Conservation (phyloP, 1,140 invertebrate species). For the Leptonema lineaticorne region DNA sequence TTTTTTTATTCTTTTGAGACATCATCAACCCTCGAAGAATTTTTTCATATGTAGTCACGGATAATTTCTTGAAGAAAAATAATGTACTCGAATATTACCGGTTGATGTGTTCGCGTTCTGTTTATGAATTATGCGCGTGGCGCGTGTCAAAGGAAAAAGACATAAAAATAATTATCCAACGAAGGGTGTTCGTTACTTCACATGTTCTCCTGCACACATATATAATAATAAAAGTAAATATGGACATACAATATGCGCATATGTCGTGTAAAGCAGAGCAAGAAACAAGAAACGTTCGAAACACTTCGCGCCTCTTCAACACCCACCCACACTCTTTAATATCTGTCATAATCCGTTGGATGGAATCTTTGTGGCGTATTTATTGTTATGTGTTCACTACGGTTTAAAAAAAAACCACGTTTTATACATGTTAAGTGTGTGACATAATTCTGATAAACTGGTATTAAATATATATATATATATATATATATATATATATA, state of each 20-base stretch:
- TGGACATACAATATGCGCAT: background rate
- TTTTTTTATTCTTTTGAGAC: background rate
- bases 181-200: background rate
- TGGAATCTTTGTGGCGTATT: constrained; percentile 30
- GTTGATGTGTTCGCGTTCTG: constrained; percentile 23
- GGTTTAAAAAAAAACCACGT: background rate
- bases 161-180: constrained; percentile 30
- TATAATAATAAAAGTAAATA: background rate
- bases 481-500: too few relatives aligned
- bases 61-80: constrained; percentile 24
- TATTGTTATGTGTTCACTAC: constrained; percentile 33
- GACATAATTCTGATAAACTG: too few relatives aligned
- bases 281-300: constrained; percentile 25
- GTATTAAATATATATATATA: background rate
- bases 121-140: constrained; percentile 37
- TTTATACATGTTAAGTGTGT: background rate
- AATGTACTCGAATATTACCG: constrained; percentile 37
- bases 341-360: constrained; percentile 39
- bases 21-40: constrained; percentile 14
- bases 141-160: constrained; percentile 37
- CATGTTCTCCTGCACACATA: background rate
- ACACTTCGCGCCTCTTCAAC: constrained; percentile 36
- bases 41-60: constrained; percentile 17
- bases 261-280: background rate
- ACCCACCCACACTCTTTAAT: constrained; percentile 34